Evolutionary conservation across 2,113 vertebrate genomes (phyloP), one percentile per base, ranked within the genome.

Genomic region (Carassius gibelio): DNA sequence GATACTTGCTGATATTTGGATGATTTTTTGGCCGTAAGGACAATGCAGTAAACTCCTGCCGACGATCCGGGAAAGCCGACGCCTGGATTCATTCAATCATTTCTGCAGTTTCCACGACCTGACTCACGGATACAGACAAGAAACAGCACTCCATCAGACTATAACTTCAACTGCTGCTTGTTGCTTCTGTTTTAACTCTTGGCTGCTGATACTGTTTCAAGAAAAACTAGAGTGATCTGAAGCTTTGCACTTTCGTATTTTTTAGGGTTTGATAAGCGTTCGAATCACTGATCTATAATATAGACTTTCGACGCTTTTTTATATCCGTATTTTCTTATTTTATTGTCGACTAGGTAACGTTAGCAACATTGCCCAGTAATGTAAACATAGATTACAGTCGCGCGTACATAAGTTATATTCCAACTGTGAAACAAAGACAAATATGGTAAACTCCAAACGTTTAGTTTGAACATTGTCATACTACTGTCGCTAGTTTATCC

Each of bases 1-100:
- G 17, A 34, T 30, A 50, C 57, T 76, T 82, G 66, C 66, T 71
- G 80, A 13, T 82, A 30, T 17, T 15, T 42, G 5, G 10, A 13
- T 11, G 2, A 21, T 57, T 69, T 84, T 69, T 36, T 26, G 26
- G 15, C 8, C 74, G 6, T 52, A 59, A 15, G 61, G 61, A 79
- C 30, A 52, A 42, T 23, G 72, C 81, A 21, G 62, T n/a, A 52
- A 76, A 76, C 59, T 86, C 30, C 61, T 78, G 62, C 52, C 50
- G 26, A 23, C 23, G 82, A 81, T 52, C 36, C 36, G 21, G 48
- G 42, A 23, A 77, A 64, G 36, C 23, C 48, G 57, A 74, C 42
- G 82, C 57, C 61, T 50, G 48, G 86, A 71, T 66, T 83, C 61
- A 84, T 72, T 84, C 64, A 61, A 21, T 81, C 15, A 42, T 38